Evolutionary conservation across 2,888 invertebrate species (phyloP), one percentile per base, ranked within the genome.

Genomic region (Sclerodermus sp.): DNA sequence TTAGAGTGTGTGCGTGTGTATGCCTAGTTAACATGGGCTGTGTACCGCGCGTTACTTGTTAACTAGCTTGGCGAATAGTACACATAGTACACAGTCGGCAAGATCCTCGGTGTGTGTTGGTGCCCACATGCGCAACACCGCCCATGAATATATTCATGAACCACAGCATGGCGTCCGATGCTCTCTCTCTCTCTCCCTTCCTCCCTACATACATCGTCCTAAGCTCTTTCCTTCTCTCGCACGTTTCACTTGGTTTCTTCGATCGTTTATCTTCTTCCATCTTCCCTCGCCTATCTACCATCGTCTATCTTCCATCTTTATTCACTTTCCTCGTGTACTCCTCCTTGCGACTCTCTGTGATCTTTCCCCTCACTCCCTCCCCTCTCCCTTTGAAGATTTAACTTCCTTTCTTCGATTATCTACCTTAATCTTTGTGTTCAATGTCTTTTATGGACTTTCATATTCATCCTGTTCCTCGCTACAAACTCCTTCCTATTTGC

Each of bases 111-210:
- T 23, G 23, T 23, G 23, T 8, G 8, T 23, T 8, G 23, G 23
- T 23, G 8, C 23, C 50, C 47, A 34, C 49, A 50, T 45, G 45
- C 42, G 50, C 55, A 55, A 16, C 43, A 38, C 43, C 50, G 37
- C 51, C 44, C 60, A 66, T 67, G 64, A 62, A 67, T 67, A 66
- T 66, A 67, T 67, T 67, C 62, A 66, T 67, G 62, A 34, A 12
- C 23, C 23, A 34, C 46, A 66, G 61, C 62, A 64, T 60, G 61
- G 60, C 53, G 62, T 52, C 55, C 14, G 32, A 42, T 36, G 36
- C 42, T 41, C 30, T 36, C 34, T 41, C 12, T 23, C 23, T 8
- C 23, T 8, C 23, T 8, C 23, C 23, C 23, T 8, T 8, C 23
- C 23, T 23, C 41, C 29, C 49, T 18, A 29, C 23, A 29, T 49